Evolutionary conservation across 2,113 vertebrate species (phyloP).

Genomic region (Syngnathus typhle): DNA sequence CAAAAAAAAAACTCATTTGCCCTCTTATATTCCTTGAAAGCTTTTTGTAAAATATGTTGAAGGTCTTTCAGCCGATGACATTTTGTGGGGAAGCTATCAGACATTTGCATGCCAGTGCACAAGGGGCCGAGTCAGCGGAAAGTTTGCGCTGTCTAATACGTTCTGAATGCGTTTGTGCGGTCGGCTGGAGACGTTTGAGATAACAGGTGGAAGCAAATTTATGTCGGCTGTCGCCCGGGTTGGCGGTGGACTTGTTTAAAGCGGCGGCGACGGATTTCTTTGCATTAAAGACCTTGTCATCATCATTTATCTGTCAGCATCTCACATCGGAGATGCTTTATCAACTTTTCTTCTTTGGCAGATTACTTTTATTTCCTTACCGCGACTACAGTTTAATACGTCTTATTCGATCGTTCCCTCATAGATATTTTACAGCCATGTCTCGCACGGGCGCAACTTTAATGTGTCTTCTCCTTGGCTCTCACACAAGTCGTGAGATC

Average conservation of each 20-base stretch:
- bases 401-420: too few relatives aligned
- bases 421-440: too few relatives aligned
- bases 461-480: too few relatives aligned
- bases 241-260: background rate
- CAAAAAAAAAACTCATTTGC: background rate
- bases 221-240: background rate
- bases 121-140: constrained; percentile 17
- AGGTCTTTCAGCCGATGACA: constrained; percentile 32
- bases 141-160: background rate
- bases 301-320: constrained; percentile 5
- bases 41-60: constrained; percentile 25
- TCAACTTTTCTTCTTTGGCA: too few relatives aligned
- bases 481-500: too few relatives aligned
- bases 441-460: too few relatives aligned
- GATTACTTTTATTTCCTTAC: too few relatives aligned
- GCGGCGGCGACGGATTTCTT: background rate
- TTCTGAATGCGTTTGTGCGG: too few relatives aligned
- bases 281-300: background rate
- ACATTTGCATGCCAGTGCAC: background rate
- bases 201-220: background rate
- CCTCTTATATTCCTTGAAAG: constrained; percentile 40
- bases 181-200: background rate
- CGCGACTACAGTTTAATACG: too few relatives aligned
- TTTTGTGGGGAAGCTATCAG: constrained; percentile 45
- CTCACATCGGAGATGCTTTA: background rate